Base-by-base conservation (phyloP, 1,140 invertebrate species). In the Cataglyphis hispanica region DNA sequence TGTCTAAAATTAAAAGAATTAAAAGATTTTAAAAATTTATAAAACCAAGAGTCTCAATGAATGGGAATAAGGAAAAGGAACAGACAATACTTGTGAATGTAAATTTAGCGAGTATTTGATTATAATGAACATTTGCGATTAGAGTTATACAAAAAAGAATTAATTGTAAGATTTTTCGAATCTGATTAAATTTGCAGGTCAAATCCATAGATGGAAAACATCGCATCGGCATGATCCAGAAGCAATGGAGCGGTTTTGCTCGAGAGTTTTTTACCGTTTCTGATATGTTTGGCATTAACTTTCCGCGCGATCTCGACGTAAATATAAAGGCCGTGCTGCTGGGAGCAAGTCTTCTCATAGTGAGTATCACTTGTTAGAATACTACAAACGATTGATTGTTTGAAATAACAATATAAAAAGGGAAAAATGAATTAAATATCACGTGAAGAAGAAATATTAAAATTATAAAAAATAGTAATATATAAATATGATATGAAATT, bases 311-410 rank as follows among this genome's bases (percentile, higher is more conserved):
- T 93, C 94, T 98, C 83, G 97, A 98, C 91, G 97, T 98, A 10
- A 96, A 97, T 88, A 97, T 98, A 92, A 98, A 98, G 93, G 97
- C 98, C 1, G 96, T 97, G 7, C 94, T 98, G 80, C 93, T 98
- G 2, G 98, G 97, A 40, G 97, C 97, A 11, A 96, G 96, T 88
- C 96, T 97, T 91, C 93, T 97, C n/a, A 97, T 97, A 92, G 97
- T 97, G 94, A 96, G 97, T 89, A 13, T 43, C 4, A 0, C 13
- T 34, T n/a, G n/a, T n/a, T 8, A n/a, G 58, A 25, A 19, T 40
- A 67, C 0, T 8, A 50, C 2, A 46, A 64, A n/a, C 1, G 13
- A 75, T 22, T 3, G 0, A 1, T 75, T 25, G 27, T 58, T 75
- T 58, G 34, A 22, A 19, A 43, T n/a, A 64, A 11, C 63, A 31